Conservation (phyloP, 2,888 invertebrate genomes). For the Pilophorus perplexus region DNA sequence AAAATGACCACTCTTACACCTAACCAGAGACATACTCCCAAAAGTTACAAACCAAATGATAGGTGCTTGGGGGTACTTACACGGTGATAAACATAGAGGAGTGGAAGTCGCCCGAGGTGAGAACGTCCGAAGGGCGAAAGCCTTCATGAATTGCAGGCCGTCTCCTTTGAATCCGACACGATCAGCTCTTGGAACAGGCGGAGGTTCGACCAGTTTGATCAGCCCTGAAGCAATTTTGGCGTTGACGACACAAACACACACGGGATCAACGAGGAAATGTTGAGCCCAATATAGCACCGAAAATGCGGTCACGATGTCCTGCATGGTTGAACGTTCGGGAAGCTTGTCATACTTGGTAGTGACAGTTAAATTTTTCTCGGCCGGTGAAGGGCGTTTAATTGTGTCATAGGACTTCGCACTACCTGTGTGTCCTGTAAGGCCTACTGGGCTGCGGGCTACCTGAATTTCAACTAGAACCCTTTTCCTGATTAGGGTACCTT, state of each 20-base stretch:
- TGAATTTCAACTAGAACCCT: too few species aligned
- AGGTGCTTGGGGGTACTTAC: slow-evolving; percentile 11
- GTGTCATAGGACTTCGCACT: too few species aligned
- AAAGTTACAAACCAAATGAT: too few species aligned
- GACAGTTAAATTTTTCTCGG: too few species aligned
- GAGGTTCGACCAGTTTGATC: slow-evolving; percentile 15
- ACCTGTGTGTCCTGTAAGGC: too few species aligned
- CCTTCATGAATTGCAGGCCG: slow-evolving; percentile 12
- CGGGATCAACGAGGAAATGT: slow-evolving; percentile 13
- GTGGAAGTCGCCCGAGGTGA: slow-evolving; percentile 21
- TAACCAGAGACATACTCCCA: too few species aligned
- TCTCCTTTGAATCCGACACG: slow-evolving; percentile 15
- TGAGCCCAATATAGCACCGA: neutral
- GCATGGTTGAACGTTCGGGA: neutral
- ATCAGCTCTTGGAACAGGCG: neutral
- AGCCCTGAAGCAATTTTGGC: slow-evolving; percentile 23
- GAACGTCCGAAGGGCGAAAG: slow-evolving; percentile 2
- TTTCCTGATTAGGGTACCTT: too few species aligned
- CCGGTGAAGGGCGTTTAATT: too few species aligned
- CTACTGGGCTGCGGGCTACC: too few species aligned
- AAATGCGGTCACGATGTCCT: neutral
- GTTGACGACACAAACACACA: slow-evolving; percentile 21
- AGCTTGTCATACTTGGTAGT: too few species aligned
- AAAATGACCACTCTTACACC: too few species aligned
- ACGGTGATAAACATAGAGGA: neutral